Conservation (phyloP, 1,140 invertebrate genomes). For the Chironomus tepperi region DNA sequence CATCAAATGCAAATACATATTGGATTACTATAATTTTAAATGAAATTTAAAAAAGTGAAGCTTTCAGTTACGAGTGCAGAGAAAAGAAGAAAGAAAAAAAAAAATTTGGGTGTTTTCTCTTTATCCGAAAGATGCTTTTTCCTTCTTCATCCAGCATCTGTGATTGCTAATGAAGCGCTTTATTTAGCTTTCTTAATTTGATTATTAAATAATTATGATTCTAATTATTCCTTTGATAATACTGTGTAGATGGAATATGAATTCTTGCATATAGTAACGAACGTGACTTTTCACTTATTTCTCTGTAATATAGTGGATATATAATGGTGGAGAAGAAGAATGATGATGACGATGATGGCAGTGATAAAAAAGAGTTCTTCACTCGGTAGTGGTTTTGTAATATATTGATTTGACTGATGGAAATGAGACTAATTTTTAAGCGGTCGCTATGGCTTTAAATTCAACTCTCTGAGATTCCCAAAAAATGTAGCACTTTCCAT, state of each 20-base stretch:
- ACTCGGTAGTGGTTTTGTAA: background rate
- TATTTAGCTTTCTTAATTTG: background rate
- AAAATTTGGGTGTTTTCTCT: slow-evolving; percentile 10
- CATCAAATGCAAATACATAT: no score
- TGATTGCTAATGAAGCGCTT: background rate
- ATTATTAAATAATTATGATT: slow-evolving; percentile 1
- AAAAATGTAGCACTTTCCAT: background rate
- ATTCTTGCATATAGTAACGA: background rate
- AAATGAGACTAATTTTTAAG: background rate
- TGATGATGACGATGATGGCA: background rate
- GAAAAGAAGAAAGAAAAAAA: background rate
- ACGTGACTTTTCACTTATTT: background rate
- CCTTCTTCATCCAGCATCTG: background rate
- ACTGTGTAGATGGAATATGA: background rate
- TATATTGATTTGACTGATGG: background rate
- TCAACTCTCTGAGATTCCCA: background rate
- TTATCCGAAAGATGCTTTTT: background rate
- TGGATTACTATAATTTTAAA: no score
- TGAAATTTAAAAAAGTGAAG: no score
- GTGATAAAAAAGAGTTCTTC: background rate
- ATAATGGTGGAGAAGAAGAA: background rate
- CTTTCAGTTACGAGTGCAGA: no score
- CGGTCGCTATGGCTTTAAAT: background rate
- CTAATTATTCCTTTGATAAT: background rate
- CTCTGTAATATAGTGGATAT: background rate